Evolutionary conservation across 2,888 invertebrate genomes (phyloP).

Genomic region (Tetragnatha montana): DNA sequence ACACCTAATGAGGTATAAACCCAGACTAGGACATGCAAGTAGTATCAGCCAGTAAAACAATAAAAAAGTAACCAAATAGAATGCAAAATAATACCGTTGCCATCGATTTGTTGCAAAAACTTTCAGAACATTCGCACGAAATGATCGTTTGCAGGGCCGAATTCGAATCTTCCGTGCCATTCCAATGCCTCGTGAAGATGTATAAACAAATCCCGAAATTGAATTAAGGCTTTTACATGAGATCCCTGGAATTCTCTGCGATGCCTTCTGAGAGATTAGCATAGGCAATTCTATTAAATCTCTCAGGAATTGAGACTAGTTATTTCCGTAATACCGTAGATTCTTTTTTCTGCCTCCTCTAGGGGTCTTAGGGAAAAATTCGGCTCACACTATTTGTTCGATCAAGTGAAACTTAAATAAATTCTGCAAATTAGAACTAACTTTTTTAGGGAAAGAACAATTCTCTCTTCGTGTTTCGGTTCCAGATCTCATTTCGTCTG

Average conservation of each 20-base stretch:
- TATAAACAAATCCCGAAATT: constrained; percentile 59
- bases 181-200: constrained; percentile 12
- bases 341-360: not conserved
- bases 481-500: not conserved
- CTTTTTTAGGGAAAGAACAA: not conserved
- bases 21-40: too few species aligned
- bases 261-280: constrained; percentile 45
- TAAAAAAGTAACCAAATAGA: not conserved
- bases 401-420: constrained; percentile 5
- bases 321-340: constrained; percentile 32
- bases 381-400: constrained; percentile 5
- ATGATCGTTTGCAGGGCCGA: constrained; percentile 20
- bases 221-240: constrained; percentile 46
- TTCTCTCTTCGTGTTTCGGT: not conserved
- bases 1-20: too few species aligned
- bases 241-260: constrained; percentile 33
- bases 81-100: not conserved
- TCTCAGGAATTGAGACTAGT: constrained; percentile 27
- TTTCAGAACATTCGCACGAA: constrained; percentile 24
- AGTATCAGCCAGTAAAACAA: too few species aligned
- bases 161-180: constrained; percentile 27
- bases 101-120: constrained; percentile 16
- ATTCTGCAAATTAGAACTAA: constrained; percentile 17
- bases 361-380: constrained; percentile 6
- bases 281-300: constrained; percentile 58